These are phyloP conservation scores for Drosophila robusta DNA, from an alignment of 2,888 invertebrate species.

Conservation along the genomic window DNA sequence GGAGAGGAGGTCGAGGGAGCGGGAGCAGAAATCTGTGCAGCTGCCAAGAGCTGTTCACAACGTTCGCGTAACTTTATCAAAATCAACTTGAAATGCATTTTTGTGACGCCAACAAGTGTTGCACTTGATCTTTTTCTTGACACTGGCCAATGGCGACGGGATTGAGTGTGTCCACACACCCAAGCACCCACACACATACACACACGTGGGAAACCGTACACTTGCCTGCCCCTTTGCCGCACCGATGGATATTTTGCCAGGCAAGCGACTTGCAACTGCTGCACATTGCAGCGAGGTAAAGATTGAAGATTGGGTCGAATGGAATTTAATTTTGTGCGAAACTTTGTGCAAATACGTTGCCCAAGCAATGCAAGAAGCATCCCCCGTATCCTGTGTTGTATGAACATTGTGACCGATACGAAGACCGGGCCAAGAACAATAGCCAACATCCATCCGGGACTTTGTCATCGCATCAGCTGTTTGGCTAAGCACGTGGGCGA, in stretches of 20 bases:
- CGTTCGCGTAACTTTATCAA: constrained; percentile 59
- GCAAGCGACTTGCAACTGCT: constrained; percentile 29
- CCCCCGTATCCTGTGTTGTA: constrained; percentile 28
- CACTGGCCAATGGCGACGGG: constrained; percentile 49
- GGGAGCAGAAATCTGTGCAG: constrained; percentile 25
- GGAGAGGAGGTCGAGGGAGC: too few species aligned
- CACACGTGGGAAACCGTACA: background rate
- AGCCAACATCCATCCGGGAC: constrained; percentile 42
- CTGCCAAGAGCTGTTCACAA: constrained; percentile 47
- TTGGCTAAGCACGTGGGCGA: background rate
- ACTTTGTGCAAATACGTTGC: constrained; percentile 54
- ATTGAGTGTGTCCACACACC: constrained; percentile 58
- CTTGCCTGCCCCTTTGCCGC: constrained; percentile 12
- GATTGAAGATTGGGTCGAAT: constrained; percentile 54
- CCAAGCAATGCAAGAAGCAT: constrained; percentile 19
- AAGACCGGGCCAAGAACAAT: constrained; percentile 29
- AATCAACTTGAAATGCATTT: constrained; percentile 68
- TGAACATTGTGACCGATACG: constrained; percentile 49
- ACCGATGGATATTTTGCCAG: constrained; percentile 48
- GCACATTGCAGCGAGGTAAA: constrained; percentile 45
- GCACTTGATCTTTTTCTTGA: constrained; percentile 75
- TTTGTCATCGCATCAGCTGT: constrained; percentile 55
- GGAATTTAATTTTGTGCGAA: constrained; percentile 76
- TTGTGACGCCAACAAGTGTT: constrained; percentile 78
- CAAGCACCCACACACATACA: background rate